Evolutionary conservation across 2,113 vertebrate genomes (phyloP).

Genomic region (Callorhinus ursinus): DNA sequence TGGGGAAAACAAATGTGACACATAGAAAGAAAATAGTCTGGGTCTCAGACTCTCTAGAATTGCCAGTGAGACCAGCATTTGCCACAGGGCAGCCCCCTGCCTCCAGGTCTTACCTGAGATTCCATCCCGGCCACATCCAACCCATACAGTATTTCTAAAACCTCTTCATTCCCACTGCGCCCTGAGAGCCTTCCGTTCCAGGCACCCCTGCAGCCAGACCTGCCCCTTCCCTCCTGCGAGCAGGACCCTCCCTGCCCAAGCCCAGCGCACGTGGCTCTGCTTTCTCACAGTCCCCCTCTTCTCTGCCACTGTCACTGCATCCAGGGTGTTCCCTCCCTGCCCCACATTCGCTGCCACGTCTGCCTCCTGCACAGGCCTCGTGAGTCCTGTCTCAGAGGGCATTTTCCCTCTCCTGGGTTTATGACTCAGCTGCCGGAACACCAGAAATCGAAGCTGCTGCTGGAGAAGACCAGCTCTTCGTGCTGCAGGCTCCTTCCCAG

Average conservation of each 20-base stretch:
- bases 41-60: background rate
- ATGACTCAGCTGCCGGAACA: background rate
- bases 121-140: background rate
- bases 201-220: background rate
- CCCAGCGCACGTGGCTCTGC: background rate
- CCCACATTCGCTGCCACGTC: fast-evolving
- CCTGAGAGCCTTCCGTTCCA: background rate
- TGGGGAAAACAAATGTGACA: conserved; percentile 48
- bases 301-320: background rate
- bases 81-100: background rate
- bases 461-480: background rate
- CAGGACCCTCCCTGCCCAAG: too few relatives aligned
- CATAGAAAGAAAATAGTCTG: background rate
- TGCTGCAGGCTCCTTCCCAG: background rate
- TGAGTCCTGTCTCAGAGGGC: too few relatives aligned
- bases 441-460: background rate
- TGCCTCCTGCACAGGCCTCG: background rate
- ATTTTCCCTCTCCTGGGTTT: background rate
- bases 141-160: background rate
- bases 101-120: background rate
- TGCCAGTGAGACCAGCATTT: background rate
- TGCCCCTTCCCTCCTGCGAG: background rate
- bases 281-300: background rate
- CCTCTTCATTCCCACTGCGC: background rate
- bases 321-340: background rate